Base-by-base conservation (phyloP, 2,797 vertebrate species). In the Australoheros facetus region DNA sequence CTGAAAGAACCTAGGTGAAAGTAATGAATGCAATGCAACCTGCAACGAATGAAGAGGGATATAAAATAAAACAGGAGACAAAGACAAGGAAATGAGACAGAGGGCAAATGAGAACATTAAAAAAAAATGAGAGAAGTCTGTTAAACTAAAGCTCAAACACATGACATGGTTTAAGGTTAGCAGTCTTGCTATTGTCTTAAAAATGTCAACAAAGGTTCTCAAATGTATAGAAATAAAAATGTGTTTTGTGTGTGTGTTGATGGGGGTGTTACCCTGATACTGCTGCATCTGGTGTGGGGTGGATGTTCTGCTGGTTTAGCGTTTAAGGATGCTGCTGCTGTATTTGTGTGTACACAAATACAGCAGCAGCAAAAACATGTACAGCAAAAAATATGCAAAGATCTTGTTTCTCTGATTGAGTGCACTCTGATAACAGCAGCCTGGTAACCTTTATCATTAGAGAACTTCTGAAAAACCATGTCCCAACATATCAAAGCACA, bases 231-330 rank as follows among this genome's bases (percentile, higher is more conserved):
- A 78, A 53, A 8, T 26, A 60, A 54, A 77, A 32, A 83, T 71
- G 19, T 42, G 45, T 62, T 48, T 76, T 75, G 19, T 56, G 66
- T 37, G 39, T 55, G 54, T 75, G 73, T 34, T 23, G 21, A 11
- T 16, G 32, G 26, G 21, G 5, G 48, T 30, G 19, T 55, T 59
- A 62, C 37, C 70, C 8, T n/a, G 4, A 51, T 32, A n/a, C 32
- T 69, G 75, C 81, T 83, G 75, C 90, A 89, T 93, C 87, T 91
- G 90, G 74, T 16, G 2, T 28, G 34, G 59, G 59, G 45, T 13
- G 70, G 66, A 82, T 60, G 39, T 82, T 75, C 39, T 87, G 88
- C 90, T 90, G 85, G 14, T 77, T 73, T 85, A 66, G 89, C 88
- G 64, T 78, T 89, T 87, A 78, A 76, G 45, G 80, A 73, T 83